phyloP scores from a whole-genome alignment of 2,113 vertebrate genomes.

The Mellivora capensis region DNA sequence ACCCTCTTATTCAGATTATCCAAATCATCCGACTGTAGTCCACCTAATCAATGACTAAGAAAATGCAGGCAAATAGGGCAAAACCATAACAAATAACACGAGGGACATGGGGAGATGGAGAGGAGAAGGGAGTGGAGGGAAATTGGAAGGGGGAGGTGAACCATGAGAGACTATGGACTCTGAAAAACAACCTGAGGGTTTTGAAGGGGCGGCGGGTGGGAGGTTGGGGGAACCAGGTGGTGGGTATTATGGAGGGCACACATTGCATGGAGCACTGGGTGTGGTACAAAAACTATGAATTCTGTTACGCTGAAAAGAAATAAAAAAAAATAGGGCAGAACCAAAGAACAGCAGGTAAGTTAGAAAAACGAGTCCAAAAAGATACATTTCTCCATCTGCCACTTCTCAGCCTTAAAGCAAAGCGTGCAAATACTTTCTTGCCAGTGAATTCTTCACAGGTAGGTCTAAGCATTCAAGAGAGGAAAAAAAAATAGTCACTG shows the following conservation, averaged over 20 bases:
- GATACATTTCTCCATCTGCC: neutral
- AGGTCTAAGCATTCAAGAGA: neutral
- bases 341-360: conserved; percentile 15
- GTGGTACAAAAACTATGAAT: too few species aligned
- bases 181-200: too few species aligned
- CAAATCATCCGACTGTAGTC: neutral
- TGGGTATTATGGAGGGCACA: too few species aligned
- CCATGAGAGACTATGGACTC: too few species aligned
- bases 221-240: too few species aligned
- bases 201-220: too few species aligned
- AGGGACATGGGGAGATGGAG: too few species aligned
- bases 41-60: neutral
- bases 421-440: conserved; percentile 21
- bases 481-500: neutral
- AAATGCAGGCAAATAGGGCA: neutral
- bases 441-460: conserved; percentile 40
- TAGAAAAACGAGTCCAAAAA: conserved; percentile 37
- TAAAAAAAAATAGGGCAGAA: conserved; percentile 11
- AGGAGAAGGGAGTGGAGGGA: too few species aligned
- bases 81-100: too few species aligned
- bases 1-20: neutral
- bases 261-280: too few species aligned
- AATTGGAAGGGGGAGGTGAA: too few species aligned
- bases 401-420: conserved; percentile 38
- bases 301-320: too few species aligned